phyloP scores from a whole-genome alignment of 2,888 invertebrate species.

The Horisme vitalbata region DNA sequence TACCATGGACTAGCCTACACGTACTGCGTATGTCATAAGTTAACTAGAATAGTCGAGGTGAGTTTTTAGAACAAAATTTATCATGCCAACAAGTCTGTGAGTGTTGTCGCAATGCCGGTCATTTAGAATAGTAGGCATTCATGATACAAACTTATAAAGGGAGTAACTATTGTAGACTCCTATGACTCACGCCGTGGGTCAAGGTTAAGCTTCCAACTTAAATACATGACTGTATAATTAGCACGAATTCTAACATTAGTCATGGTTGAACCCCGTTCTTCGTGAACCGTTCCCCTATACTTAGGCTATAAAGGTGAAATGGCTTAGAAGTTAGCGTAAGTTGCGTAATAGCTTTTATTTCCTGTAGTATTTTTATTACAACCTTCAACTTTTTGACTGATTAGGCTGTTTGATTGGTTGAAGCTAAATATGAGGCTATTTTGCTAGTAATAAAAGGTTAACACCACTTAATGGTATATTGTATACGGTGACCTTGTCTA shows the following conservation, averaged over 20 bases:
- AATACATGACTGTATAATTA: constrained; percentile 43
- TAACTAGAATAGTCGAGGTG: too few species aligned
- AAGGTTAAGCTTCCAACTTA: constrained; percentile 37
- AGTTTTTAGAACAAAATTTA: too few species aligned
- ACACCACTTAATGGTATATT: too few species aligned
- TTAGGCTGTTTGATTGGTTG: neutral
- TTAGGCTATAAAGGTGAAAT: constrained; percentile 11
- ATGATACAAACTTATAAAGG: constrained; percentile 18
- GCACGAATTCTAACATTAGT: constrained; percentile 58
- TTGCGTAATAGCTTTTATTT: constrained; percentile 17
- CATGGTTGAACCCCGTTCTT: constrained; percentile 47
- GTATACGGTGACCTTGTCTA: too few species aligned
- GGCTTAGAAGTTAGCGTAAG: neutral
- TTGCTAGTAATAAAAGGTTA: too few species aligned
- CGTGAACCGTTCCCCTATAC: constrained; percentile 8
- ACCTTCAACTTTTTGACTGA: constrained; percentile 5
- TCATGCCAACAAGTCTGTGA: neutral
- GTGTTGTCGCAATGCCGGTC: constrained; percentile 6
- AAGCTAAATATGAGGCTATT: neutral
- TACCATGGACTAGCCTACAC: too few species aligned
- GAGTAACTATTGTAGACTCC: constrained; percentile 13
- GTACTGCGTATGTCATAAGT: too few species aligned
- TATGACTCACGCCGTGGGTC: constrained; percentile 37
- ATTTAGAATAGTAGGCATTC: constrained; percentile 12
- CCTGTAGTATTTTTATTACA: constrained; percentile 14